phyloP scores from a whole-genome alignment of 2,888 invertebrate genomes.

The Melolontha melolontha region DNA sequence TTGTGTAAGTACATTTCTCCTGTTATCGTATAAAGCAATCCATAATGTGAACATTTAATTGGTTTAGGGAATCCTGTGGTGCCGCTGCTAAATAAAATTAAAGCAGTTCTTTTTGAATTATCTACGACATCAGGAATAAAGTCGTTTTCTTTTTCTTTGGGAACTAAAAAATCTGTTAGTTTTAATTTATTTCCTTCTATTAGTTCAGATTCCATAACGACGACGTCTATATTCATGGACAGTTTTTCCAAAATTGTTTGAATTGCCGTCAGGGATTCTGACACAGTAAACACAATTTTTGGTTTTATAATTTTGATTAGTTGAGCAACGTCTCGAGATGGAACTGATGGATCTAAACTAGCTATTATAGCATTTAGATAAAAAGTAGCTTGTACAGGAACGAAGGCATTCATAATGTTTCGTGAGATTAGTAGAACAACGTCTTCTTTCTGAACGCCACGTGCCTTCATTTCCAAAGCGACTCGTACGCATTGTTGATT shows the following conservation, averaged over 20 bases:
- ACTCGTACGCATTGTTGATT: slow-evolving; percentile 62
- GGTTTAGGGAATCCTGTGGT: slow-evolving; percentile 47
- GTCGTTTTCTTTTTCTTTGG: slow-evolving; percentile 35
- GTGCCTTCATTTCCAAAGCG: slow-evolving; percentile 60
- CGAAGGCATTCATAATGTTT: slow-evolving; percentile 61
- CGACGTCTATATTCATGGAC: slow-evolving; percentile 38
- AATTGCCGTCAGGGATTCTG: slow-evolving; percentile 51
- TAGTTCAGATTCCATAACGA: slow-evolving; percentile 19
- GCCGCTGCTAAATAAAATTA: slow-evolving; percentile 48
- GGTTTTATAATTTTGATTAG: slow-evolving; percentile 53
- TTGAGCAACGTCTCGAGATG: slow-evolving; percentile 46
- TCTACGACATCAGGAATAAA: slow-evolving; percentile 41
- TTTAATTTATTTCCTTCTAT: neutral
- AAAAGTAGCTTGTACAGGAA: slow-evolving; percentile 65
- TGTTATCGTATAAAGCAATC: slow-evolving; percentile 39
- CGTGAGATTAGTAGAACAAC: slow-evolving; percentile 64
- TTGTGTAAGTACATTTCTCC: neutral
- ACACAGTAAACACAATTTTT: slow-evolving; percentile 55
- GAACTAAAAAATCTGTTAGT: slow-evolving; percentile 2
- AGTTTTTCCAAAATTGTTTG: slow-evolving; percentile 48
- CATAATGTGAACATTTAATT: slow-evolving; percentile 22
- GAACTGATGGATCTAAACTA: slow-evolving; percentile 47
- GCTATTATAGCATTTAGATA: slow-evolving; percentile 59
- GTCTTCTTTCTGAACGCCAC: slow-evolving; percentile 62
- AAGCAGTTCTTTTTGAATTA: slow-evolving; percentile 30